Base-by-base conservation (phyloP, 2,888 invertebrate genomes). In the Muschampia plurimacula region DNA sequence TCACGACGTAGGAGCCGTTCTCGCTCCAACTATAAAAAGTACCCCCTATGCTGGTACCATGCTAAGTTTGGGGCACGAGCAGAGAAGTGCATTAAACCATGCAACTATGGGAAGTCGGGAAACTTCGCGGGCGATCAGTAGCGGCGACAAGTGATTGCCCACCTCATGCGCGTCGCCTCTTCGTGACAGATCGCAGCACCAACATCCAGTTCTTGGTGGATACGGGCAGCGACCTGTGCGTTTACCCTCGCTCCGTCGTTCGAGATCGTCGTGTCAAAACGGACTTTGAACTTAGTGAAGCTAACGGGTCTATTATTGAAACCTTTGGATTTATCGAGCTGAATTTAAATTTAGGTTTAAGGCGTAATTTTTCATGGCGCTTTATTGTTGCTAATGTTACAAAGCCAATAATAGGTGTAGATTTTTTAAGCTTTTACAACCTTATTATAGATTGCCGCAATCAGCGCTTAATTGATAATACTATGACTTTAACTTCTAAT, bases 391-490 rank as follows among this genome's bases (percentile, higher is more conserved):
- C 80, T 6, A 78, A 82, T 46, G 80, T 82, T 0, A 78, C 80
- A 0, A 80, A 78, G 59, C 67, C 82, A 0, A 84, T 82, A 7
- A 82, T 82, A 4, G 81, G 82, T 0, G 79, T 78, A 2, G 82
- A 82, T 62, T 80, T 83, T 74, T 44, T 76, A 9, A 52, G 57
- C 1, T 77, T 80, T 67, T 85, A 77, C 65, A 78, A 79, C 12
- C 73, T 88, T 0, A 72, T 86, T 0, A 82, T 84, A 1, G 84
- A 86, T 67, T 41, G 80, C 1, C 68, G 75, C 3, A 78, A 82
- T 13, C 65, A 74, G 7, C 59, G 32, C 9, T 12, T 60, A 60
- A 32, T 60, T 8, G 59, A 60, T 32, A 57, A 57, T 15, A 57
- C 22, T 4, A 57, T 22, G 3, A 22, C 15, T 22, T 57, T 57